Percentiles rank a stretch among this genome's conserved stretches.
Conservation (phyloP, 2,888 invertebrate species). For the Macrosiphum euphorbiae region DNA sequence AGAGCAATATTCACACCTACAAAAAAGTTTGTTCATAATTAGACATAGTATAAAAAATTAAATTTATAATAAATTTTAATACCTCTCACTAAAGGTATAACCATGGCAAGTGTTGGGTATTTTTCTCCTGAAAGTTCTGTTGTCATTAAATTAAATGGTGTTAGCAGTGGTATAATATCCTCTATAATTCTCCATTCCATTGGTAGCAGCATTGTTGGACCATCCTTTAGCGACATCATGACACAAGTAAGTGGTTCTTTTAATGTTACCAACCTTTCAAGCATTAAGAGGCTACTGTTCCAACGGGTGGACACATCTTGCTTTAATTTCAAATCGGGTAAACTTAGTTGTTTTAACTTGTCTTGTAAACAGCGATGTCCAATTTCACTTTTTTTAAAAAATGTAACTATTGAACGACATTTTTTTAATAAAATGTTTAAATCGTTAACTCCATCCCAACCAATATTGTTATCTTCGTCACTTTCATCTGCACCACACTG, state of each 20-base stretch:
- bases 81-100: background rate
- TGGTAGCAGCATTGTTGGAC: slow-evolving; percentile 4
- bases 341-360: background rate
- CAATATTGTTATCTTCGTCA: background rate
- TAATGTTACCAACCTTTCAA: background rate
- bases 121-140: background rate
- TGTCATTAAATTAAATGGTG: background rate
- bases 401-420: no score
- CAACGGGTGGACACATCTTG: background rate
- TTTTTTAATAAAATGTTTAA: slow-evolving; percentile 11
- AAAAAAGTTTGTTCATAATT: background rate
- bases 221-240: background rate
- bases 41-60: background rate
- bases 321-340: slow-evolving; percentile 7
- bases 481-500: background rate
- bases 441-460: background rate
- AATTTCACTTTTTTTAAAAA: background rate
- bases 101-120: slow-evolving; percentile 4
- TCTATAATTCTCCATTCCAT: slow-evolving; percentile 13
- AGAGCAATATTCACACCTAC: background rate
- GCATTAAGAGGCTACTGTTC: background rate
- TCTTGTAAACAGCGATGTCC: slow-evolving; percentile 4
- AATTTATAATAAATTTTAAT: background rate
- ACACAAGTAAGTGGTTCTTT: slow-evolving; percentile 18
- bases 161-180: slow-evolving; percentile 12